A percentile compares a stretch with the other conserved stretches of the same genome.
phyloP scores from a whole-genome alignment of 2,113 vertebrate genomes.

The Lophura nycthemera region DNA sequence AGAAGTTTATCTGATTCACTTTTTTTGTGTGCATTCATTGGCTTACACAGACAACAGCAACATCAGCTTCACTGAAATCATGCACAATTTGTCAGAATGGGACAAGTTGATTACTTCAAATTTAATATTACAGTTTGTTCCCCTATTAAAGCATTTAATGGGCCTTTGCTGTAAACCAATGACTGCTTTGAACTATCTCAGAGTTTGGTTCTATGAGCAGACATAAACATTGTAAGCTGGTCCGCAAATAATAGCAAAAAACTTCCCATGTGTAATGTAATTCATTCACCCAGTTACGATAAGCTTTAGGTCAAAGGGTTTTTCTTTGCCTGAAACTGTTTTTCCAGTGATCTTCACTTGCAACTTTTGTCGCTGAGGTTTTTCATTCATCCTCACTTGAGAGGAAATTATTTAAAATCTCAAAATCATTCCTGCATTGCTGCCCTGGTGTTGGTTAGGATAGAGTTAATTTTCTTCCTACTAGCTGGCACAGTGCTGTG shows the following conservation, averaged over 20 bases:
- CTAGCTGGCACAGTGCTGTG: neutral
- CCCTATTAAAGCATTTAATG: neutral
- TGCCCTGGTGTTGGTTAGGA: neutral
- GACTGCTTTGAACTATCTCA: neutral
- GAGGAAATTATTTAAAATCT: neutral
- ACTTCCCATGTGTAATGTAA: neutral
- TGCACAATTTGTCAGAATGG: neutral
- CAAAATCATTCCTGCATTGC: neutral
- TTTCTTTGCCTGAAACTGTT: neutral
- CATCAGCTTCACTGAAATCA: neutral
- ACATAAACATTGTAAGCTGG: neutral
- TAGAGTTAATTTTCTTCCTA: neutral
- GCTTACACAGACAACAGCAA: neutral
- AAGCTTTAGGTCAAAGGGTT: slow-evolving; percentile 1
- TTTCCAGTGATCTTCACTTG: neutral
- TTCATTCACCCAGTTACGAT: neutral
- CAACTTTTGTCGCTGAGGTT: neutral
- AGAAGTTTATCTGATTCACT: neutral
- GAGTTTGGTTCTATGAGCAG: neutral
- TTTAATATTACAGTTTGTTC: neutral
- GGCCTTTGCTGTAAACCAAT: neutral
- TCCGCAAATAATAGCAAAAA: neutral
- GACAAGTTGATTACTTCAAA: neutral
- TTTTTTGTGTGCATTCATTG: neutral
- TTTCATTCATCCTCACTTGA: neutral